A percentile compares a stretch with the other conserved stretches of the same genome.
These are phyloP conservation scores for Rattus norvegicus DNA, from an alignment of 2,113 vertebrate species.

Conservation along the genomic window GRCr8 NC_086039.1:112940001-112940500, in stretches of 20 bases:
- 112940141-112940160: slow-evolving; percentile 4
- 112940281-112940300: slow-evolving; percentile 12
- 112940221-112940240: background rate
- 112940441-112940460: background rate
- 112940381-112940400: slow-evolving; percentile 10
- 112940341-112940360: slow-evolving; percentile 18
- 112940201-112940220: slow-evolving; percentile 30
- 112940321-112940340: background rate
- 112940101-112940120: background rate
- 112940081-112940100: slow-evolving; percentile 32
- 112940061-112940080: slow-evolving; percentile 40
- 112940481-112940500: background rate
- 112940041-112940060: background rate
- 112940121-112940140: background rate
- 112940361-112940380: slow-evolving; percentile 6
- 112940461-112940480: background rate
- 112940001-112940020: background rate
- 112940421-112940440: background rate
- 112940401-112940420: background rate
- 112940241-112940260: background rate
- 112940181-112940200: background rate
- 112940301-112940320: background rate
- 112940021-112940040: background rate
- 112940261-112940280: background rate
- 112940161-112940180: background rate